Conservation (phyloP, 2,888 invertebrate genomes). For the Nomada ferruginata region DNA sequence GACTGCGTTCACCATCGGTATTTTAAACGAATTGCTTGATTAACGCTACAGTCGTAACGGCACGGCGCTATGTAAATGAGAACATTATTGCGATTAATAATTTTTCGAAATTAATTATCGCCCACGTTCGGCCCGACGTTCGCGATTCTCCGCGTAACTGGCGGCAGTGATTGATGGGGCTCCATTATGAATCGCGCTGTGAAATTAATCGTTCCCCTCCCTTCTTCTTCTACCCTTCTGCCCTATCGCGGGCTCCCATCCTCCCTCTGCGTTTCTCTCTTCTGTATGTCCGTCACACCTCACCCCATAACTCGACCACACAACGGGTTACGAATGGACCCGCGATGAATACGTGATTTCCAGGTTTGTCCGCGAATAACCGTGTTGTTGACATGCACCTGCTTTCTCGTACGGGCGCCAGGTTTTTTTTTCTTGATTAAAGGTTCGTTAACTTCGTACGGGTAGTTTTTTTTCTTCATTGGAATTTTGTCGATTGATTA, state of each 20-base stretch:
- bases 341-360: constrained; percentile 76
- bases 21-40: constrained; percentile 63
- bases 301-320: constrained; percentile 67
- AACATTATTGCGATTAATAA: constrained; percentile 79
- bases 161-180: constrained; percentile 79
- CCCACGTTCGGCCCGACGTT: constrained; percentile 57
- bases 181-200: constrained; percentile 80
- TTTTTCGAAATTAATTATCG: constrained; percentile 80
- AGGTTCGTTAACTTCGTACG: constrained; percentile 50
- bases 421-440: constrained; percentile 58
- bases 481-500: too few species aligned
- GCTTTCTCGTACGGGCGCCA: constrained; percentile 48
- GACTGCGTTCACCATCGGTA: constrained; percentile 35
- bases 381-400: constrained; percentile 63
- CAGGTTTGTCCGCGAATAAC: constrained; percentile 52
- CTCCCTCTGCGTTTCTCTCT: constrained; percentile 14
- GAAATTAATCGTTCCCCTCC: constrained; percentile 78
- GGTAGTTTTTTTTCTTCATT: background rate
- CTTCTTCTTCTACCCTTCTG: constrained; percentile 42
- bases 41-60: constrained; percentile 58
- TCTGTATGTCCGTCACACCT: constrained; percentile 43
- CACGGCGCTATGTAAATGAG: constrained; percentile 69
- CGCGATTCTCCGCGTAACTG: constrained; percentile 67
- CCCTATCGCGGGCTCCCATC: constrained; percentile 14
- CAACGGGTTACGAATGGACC: constrained; percentile 73